phyloP scores from a whole-genome alignment of 2,888 invertebrate species.

The Sphaeridia pumilis region DNA sequence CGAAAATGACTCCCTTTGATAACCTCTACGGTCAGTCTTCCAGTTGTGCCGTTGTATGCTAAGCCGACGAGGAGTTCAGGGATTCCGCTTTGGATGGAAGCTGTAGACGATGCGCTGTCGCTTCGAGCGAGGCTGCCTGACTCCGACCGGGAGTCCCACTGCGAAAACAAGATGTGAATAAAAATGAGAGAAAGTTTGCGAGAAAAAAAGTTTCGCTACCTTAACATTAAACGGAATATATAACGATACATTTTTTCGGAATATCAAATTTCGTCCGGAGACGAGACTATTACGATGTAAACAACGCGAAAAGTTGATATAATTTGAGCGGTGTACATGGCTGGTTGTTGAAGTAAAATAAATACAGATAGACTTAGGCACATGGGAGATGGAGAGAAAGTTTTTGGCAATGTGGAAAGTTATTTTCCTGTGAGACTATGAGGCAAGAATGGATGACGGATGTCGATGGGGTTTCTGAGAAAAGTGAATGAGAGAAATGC shows the following conservation, averaged over 20 bases:
- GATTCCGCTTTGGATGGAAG: conserved; percentile 66
- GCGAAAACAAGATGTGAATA: conserved; percentile 36
- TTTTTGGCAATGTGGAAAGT: background rate
- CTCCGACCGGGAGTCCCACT: conserved; percentile 46
- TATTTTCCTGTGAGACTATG: background rate
- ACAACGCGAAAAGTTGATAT: too few relatives aligned
- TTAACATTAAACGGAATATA: too few relatives aligned
- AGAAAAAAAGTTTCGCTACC: too few relatives aligned
- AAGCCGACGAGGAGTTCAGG: conserved; percentile 80
- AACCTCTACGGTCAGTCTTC: conserved; percentile 82
- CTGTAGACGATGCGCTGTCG: conserved; percentile 86
- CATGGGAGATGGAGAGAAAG: background rate
- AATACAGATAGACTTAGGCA: too few relatives aligned
- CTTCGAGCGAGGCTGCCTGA: conserved; percentile 71
- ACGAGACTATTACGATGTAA: too few relatives aligned
- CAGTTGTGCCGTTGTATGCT: conserved; percentile 86
- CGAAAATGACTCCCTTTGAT: conserved; percentile 63
- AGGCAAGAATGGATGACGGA: background rate
- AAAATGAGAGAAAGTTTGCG: background rate
- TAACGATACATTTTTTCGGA: too few relatives aligned
- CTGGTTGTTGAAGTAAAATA: too few relatives aligned
- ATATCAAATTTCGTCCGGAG: too few relatives aligned
- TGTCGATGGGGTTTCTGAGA: background rate
- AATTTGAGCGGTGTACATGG: too few relatives aligned
- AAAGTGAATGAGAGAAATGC: background rate